Evolutionary conservation across 2,888 invertebrate genomes (phyloP).

Genomic region (Habrosyne pyritoides): DNA sequence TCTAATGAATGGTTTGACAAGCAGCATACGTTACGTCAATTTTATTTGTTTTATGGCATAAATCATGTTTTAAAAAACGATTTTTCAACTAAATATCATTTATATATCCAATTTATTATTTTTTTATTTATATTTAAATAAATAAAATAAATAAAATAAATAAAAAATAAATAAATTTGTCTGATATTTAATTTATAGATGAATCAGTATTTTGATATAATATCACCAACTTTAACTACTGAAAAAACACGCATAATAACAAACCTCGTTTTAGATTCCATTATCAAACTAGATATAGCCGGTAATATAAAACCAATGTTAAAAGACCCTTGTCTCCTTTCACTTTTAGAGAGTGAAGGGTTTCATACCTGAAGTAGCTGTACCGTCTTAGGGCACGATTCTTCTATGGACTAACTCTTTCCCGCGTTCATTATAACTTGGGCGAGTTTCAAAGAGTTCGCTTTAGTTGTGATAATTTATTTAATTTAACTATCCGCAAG

Average conservation of each 20-base stretch:
- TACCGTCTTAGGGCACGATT: neutral
- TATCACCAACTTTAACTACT: too few relatives aligned
- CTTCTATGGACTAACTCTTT: slow-evolving; percentile 5
- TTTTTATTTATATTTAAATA: too few relatives aligned
- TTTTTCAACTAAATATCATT: too few relatives aligned
- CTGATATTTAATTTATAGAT: neutral
- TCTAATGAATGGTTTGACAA: too few relatives aligned
- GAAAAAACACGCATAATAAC: too few relatives aligned
- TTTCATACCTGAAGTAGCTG: neutral
- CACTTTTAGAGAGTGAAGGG: neutral
- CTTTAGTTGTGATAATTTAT: slow-evolving; percentile 14
- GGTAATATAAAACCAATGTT: neutral
- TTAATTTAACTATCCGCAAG: slow-evolving; percentile 18
- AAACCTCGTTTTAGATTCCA: neutral
- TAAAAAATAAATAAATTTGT: neutral
- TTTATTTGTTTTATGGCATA: too few relatives aligned
- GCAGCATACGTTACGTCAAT: too few relatives aligned
- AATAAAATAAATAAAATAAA: too few relatives aligned
- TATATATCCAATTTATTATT: too few relatives aligned
- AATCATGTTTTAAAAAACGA: too few relatives aligned
- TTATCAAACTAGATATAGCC: neutral
- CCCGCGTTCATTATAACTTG: slow-evolving; percentile 28
- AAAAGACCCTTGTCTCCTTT: neutral
- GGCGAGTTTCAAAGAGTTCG: slow-evolving; percentile 19
- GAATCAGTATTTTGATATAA: too few relatives aligned